Evolutionary conservation across 2,113 vertebrate genomes (phyloP).

Genomic region (Gnathonemus longibarbis): DNA sequence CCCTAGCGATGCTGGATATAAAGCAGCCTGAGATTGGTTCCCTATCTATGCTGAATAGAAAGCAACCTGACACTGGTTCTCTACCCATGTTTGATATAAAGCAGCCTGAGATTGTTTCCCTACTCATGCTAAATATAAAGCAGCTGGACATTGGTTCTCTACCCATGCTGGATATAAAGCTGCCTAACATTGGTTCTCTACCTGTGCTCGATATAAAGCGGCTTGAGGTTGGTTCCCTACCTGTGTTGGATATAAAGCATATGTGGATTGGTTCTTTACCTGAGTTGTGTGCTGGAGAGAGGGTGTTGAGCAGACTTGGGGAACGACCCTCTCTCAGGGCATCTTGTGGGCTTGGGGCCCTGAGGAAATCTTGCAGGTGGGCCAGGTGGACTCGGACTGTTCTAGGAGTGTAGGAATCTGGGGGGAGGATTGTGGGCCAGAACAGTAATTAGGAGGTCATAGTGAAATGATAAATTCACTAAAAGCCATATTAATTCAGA

Average conservation of each 20-base stretch:
- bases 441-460: not conserved
- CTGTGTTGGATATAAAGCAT: not conserved
- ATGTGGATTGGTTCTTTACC: slow-evolving; percentile 33
- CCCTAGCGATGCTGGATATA: too few species aligned
- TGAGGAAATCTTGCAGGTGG: slow-evolving; percentile 62
- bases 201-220: not conserved
- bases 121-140: not conserved
- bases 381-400: slow-evolving; percentile 60
- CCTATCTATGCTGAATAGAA: not conserved
- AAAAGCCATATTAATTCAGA: not conserved
- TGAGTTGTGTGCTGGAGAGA: slow-evolving; percentile 51
- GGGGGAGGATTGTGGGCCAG: not conserved
- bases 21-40: too few species aligned
- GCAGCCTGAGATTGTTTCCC: not conserved
- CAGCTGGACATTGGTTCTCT: not conserved
- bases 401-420: slow-evolving; percentile 64
- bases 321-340: slow-evolving; percentile 63
- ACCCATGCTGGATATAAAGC: not conserved
- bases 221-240: not conserved
- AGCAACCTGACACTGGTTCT: not conserved
- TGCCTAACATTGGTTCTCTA: not conserved
- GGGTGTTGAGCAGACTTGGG: slow-evolving; percentile 55
- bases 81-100: not conserved
- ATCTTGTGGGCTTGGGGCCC: slow-evolving; percentile 56
- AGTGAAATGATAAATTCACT: not conserved